Base-by-base conservation (phyloP, 2,797 vertebrate genomes). In the Helarctos malayanus region DNA sequence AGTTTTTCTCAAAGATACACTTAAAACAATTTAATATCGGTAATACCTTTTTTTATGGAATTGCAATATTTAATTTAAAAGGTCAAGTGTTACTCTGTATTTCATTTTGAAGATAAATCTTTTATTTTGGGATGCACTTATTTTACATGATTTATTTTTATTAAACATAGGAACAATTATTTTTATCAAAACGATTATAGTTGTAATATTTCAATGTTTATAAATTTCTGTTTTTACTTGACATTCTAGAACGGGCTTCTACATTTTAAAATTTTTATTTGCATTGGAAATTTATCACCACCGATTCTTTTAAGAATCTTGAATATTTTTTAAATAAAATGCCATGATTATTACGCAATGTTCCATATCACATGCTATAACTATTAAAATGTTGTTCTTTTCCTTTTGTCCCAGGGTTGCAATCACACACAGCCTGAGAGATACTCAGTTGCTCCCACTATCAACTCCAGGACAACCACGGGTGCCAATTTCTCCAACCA, bases 161-260 rank as follows among this genome's bases (percentile, higher is more conserved):
- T 41, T 88, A 57, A 54, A 81, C 78, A 90, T 63, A 79, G 41
- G 7, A 69, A 49, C 7, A 54, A 56, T 59, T 38, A 79, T 68
- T 86, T 93, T 86, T 92, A 56, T 92, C 11, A 79, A 21, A 91
- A 85, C 79, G 8, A 71, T 45, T 65, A 68, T 38, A 81, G 7
- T 6, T 56, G 71, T 63, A 79, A 27, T 25, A 83, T n/a, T 73
- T 49, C 78, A 7, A 61, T 23, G 73, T 89, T 93, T 73, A 73
- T 49, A 56, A 73, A 90, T 92, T 85, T 88, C 23, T 84, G 10
- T 45, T 68, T 86, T 86, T 94, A 90, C 7, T 68, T 68, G 32
- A 45, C 69, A 41, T 38, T 57, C 25, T 84, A 27, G 11, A 6
- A 38, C 35, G 23, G 7, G 12, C 18, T 68, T 87, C 18, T 41